These are phyloP conservation scores for Carcina quercana DNA, from an alignment of 2,888 invertebrate genomes.

Conservation along the genomic window DNA sequence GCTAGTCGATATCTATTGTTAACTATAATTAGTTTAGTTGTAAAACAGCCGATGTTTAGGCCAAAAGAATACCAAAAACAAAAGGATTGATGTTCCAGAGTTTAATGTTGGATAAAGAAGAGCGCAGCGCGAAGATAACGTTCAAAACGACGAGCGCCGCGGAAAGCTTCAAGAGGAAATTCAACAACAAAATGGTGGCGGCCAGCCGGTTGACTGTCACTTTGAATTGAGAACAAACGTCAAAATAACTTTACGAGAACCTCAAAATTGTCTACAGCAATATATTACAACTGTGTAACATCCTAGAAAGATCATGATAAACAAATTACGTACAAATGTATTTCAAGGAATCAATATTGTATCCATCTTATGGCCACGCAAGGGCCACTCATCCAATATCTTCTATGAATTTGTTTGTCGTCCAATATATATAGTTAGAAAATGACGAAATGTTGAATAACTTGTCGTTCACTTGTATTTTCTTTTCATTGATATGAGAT, in stretches of 20 bases:
- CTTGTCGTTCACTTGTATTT: no score
- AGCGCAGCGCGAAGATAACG: constrained; percentile 51
- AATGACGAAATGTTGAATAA: no score
- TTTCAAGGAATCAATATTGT: no score
- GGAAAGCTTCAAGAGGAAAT: constrained; percentile 57
- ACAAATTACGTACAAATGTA: no score
- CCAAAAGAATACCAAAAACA: constrained; percentile 2
- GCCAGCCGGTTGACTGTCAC: constrained; percentile 57
- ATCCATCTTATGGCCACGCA: no score
- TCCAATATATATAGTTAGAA: no score
- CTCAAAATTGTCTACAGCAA: neutral
- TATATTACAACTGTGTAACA: no score
- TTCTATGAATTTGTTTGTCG: no score
- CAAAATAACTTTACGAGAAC: neutral
- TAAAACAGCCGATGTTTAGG: no score
- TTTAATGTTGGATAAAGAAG: constrained; percentile 57
- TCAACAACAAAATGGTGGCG: constrained; percentile 67
- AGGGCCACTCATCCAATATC: no score
- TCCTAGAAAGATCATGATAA: no score
- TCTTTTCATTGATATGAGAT: no score
- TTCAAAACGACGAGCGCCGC: constrained; percentile 54
- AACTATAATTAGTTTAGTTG: neutral
- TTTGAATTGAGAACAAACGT: constrained; percentile 21
- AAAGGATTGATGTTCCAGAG: constrained; percentile 56
- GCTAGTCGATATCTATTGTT: neutral